Percentiles rank a stretch among this genome's conserved stretches.
Evolutionary conservation across 2,113 vertebrate genomes (phyloP).

Genomic region (Grammomys dolichurus): DNA sequence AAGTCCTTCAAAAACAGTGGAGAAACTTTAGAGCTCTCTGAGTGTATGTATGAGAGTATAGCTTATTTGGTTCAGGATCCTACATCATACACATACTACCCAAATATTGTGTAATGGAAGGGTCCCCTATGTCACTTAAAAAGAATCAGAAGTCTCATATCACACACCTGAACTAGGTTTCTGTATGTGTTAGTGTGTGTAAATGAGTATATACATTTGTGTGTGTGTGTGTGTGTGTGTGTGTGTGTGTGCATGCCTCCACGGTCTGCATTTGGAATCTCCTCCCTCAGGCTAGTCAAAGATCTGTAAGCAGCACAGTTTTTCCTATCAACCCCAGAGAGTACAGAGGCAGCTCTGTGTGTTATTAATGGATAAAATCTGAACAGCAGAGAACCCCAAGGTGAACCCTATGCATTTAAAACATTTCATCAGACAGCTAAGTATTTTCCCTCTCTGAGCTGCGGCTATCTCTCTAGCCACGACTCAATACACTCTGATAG

Average conservation of each 20-base stretch:
- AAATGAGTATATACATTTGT: background rate
- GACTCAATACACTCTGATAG: constrained; percentile 87
- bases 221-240: background rate
- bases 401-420: constrained; percentile 93
- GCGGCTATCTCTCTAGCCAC: constrained; percentile 85
- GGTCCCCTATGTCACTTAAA: background rate
- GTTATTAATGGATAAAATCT: constrained; percentile 93
- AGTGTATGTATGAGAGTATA: background rate
- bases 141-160: background rate
- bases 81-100: background rate
- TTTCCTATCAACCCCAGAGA: constrained; percentile 87
- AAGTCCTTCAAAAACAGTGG: background rate
- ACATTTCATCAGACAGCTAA: constrained; percentile 91
- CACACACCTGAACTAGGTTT: background rate
- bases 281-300: constrained; percentile 86
- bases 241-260: background rate
- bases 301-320: constrained; percentile 86
- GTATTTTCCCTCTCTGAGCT: constrained; percentile 85
- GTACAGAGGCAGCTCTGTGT: constrained; percentile 87
- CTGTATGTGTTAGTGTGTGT: background rate
- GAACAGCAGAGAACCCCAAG: constrained; percentile 90
- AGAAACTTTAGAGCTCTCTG: background rate
- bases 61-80: background rate
- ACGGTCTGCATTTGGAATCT: constrained; percentile 78
- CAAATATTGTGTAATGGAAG: background rate